Conservation (phyloP, 2,113 vertebrate genomes). For the Dunckerocampus dactyliophorus region DNA sequence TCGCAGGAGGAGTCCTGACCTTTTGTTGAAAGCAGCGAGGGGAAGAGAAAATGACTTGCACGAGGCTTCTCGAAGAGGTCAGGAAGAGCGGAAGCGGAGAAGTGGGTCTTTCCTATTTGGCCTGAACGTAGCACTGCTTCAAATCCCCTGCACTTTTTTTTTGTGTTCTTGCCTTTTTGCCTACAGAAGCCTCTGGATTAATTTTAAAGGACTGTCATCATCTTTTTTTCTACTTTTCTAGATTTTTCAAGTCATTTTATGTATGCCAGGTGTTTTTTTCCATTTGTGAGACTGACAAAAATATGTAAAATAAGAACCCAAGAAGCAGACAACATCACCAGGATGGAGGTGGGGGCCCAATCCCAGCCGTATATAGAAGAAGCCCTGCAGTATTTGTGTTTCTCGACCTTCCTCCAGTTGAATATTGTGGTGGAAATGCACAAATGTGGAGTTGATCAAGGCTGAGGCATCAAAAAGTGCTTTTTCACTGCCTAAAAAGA, state of each 20-base stretch:
- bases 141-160: conserved; percentile 38
- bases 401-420: conserved; percentile 83
- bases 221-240: conserved; percentile 62
- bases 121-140: conserved; percentile 62
- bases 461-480: conserved; percentile 79
- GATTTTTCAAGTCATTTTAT: conserved; percentile 71
- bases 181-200: conserved; percentile 80
- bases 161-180: conserved; percentile 58
- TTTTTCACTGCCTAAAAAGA: conserved; percentile 93
- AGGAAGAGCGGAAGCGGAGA: conserved; percentile 57
- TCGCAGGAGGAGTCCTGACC: conserved; percentile 45
- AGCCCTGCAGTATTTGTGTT: conserved; percentile 83
- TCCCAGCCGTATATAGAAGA: conserved; percentile 44
- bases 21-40: conserved; percentile 27
- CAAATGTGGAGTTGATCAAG: conserved; percentile 79
- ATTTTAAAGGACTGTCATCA: conserved; percentile 81
- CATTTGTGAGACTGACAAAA: conserved; percentile 65
- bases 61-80: conserved; percentile 34
- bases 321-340: conserved; percentile 61
- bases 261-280: conserved; percentile 89
- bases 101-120: conserved; percentile 72
- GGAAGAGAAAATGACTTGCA: conserved; percentile 26
- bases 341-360: conserved; percentile 68
- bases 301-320: conserved; percentile 27
- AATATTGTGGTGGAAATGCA: conserved; percentile 79